Evolutionary conservation across 2,888 invertebrate species (phyloP).

Genomic region (Pegoplata infirma): DNA sequence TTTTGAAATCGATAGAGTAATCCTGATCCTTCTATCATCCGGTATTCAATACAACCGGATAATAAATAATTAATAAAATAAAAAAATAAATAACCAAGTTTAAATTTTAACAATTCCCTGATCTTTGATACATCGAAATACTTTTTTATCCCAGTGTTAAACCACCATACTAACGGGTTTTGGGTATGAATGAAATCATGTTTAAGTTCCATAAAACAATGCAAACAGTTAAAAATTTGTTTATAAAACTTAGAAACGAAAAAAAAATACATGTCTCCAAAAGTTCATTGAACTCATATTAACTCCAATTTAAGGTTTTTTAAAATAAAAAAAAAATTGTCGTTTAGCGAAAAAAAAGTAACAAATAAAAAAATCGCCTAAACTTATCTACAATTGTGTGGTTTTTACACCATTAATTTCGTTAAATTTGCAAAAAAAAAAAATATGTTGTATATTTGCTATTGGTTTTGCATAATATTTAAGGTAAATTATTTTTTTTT

Average conservation of each 20-base stretch:
- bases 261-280: conserved; percentile 22
- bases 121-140: no score
- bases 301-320: conserved; percentile 55
- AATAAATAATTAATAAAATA: no score
- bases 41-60: no score
- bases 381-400: conserved; percentile 41
- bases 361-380: no score
- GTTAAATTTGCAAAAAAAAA: not conserved
- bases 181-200: conserved; percentile 39
- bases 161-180: conserved; percentile 14
- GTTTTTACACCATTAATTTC: conserved; percentile 28
- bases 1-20: no score
- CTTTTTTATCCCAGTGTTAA: not conserved
- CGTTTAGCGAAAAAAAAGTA: conserved; percentile 18
- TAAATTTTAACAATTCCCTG: no score
- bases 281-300: conserved; percentile 59
- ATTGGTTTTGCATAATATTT: not conserved
- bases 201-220: conserved; percentile 50
- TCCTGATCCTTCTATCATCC: no score
- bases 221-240: conserved; percentile 49
- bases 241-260: conserved; percentile 8
- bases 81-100: no score
- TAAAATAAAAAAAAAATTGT: conserved; percentile 43
- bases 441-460: not conserved
- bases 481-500: not conserved